Conservation (phyloP, 64 coral and sea anemone species). For the Stichodactyla helianthus region DNA sequence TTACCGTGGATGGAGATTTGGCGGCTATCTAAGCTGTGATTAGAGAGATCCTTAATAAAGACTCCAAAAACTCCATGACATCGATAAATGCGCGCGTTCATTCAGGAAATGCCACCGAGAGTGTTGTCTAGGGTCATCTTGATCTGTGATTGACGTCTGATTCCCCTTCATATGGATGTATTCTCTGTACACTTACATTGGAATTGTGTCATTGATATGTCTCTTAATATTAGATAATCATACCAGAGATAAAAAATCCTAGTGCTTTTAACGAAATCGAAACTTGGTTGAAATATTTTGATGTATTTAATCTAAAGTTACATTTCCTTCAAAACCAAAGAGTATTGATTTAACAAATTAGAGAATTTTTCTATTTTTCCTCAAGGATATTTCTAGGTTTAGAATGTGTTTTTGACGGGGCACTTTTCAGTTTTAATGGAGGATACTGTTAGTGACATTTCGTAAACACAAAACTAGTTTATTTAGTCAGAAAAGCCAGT, state of each 20-base stretch:
- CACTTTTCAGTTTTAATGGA: too few relatives aligned
- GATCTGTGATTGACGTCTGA: background rate
- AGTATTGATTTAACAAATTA: too few relatives aligned
- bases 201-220: background rate
- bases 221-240: background rate
- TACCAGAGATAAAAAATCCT: background rate
- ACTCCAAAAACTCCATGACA: background rate
- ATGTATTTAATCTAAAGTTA: too few relatives aligned
- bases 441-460: too few relatives aligned
- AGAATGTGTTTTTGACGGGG: too few relatives aligned
- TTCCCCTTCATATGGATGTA: background rate
- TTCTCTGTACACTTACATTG: background rate
- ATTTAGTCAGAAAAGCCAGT: too few relatives aligned
- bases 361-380: too few relatives aligned
- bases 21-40: background rate
- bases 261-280: background rate
- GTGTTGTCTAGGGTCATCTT: background rate
- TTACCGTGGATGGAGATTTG: background rate
- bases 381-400: too few relatives aligned
- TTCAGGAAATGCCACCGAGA: slow-evolving; percentile 1
- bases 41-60: background rate
- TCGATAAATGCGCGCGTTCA: background rate
- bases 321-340: too few relatives aligned
- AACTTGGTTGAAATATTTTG: background rate
- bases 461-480: too few relatives aligned